Evolutionary conservation across 2,113 vertebrate genomes (phyloP).

Genomic region (Pycnonotus jocosus): DNA sequence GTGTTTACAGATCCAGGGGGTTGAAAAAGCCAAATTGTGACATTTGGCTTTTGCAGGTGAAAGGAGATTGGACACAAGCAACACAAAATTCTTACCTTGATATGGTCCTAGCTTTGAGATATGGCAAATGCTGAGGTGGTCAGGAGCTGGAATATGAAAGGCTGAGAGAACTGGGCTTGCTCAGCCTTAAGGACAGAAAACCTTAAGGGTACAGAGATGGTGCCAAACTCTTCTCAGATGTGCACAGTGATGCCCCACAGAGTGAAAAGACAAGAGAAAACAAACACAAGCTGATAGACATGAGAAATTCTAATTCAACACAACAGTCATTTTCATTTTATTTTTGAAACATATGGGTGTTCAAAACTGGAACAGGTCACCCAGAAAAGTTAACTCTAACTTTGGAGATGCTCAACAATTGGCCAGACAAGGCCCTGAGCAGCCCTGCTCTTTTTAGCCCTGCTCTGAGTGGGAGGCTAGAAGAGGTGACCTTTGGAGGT

Average conservation of each 20-base stretch:
- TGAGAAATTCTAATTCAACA: background rate
- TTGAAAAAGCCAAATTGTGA: background rate
- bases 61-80: background rate
- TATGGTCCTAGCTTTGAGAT: background rate
- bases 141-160: background rate
- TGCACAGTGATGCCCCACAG: background rate
- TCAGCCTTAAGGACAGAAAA: background rate
- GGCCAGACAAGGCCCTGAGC: background rate
- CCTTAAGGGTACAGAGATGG: background rate
- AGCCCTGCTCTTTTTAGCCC: background rate
- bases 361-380: background rate
- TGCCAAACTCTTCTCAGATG: background rate
- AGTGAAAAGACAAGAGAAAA: background rate
- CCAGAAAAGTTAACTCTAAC: background rate
- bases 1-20: background rate
- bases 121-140: background rate
- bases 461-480: background rate
- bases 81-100: background rate
- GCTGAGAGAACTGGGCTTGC: background rate
- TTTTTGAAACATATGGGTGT: background rate
- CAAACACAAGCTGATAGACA: background rate
- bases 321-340: background rate
- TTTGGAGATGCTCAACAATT: background rate
- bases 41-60: background rate
- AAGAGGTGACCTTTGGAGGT: background rate